A percentile compares a stretch with the other conserved stretches of the same genome.
phyloP scores from a whole-genome alignment of 2,888 invertebrate species.

The Stenichneumon culpator region DNA sequence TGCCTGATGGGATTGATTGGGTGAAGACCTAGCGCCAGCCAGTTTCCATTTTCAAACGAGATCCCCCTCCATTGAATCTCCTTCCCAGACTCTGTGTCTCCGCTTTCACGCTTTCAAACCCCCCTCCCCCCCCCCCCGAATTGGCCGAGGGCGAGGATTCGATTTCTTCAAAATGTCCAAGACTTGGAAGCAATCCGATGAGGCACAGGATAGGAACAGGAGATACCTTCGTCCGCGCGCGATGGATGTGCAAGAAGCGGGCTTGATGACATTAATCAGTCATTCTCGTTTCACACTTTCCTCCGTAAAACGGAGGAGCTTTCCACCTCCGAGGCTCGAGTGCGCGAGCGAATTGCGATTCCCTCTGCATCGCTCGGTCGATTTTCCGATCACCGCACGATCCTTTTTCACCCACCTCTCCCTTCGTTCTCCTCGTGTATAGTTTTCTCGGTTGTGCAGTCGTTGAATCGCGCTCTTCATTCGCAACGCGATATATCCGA shows the following conservation, averaged over 20 bases:
- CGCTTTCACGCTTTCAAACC: slow-evolving; percentile 5
- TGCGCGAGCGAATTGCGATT: slow-evolving; percentile 28
- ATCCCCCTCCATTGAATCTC: not conserved
- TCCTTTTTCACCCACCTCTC: not conserved
- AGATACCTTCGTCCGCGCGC: not conserved
- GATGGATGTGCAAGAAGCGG: not conserved
- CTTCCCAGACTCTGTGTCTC: slow-evolving; percentile 14
- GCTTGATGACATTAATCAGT: slow-evolving; percentile 52
- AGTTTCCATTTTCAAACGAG: slow-evolving; percentile 33
- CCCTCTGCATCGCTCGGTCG: slow-evolving; percentile 1
- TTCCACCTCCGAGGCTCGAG: not conserved
- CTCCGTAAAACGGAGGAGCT: slow-evolving; percentile 25
- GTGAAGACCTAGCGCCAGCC: not conserved
- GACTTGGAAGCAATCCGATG: slow-evolving; percentile 4
- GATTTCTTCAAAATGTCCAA: slow-evolving; percentile 45
- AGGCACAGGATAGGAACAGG: slow-evolving; percentile 3
- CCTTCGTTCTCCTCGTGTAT: not conserved
- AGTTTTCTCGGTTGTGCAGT: slow-evolving; percentile 4
- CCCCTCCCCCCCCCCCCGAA: slow-evolving; percentile 32
- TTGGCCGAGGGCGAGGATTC: slow-evolving; percentile 26
- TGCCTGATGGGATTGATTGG: slow-evolving; percentile 35
- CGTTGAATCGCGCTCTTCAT: not conserved
- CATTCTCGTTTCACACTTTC: slow-evolving; percentile 49
- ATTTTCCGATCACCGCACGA: slow-evolving; percentile 29
- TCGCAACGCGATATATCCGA: slow-evolving; percentile 23